phyloP scores from a whole-genome alignment of 2,797 vertebrate species.

The Hozukius guyotensis region DNA sequence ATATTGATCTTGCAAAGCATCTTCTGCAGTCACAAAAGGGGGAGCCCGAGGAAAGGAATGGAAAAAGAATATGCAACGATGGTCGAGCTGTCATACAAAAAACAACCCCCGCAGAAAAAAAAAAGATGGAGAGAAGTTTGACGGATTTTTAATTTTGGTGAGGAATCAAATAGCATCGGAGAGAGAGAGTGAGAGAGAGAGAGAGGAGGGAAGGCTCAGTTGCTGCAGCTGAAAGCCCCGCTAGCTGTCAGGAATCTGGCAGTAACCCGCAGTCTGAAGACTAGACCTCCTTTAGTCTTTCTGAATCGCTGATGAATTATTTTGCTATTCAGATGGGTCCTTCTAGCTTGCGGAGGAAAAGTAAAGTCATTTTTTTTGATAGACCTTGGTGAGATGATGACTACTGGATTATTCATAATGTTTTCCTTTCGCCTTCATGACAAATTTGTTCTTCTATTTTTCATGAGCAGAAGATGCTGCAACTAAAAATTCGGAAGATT shows the following conservation, averaged over 20 bases:
- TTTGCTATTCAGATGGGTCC: constrained; percentile 64
- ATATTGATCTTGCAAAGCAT: constrained; percentile 69
- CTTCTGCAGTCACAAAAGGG: constrained; percentile 37
- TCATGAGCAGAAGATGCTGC: constrained; percentile 39
- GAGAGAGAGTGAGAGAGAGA: background rate
- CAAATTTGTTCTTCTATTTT: constrained; percentile 65
- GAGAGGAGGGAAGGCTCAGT: background rate
- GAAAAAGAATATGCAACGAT: constrained; percentile 18
- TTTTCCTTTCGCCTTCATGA: constrained; percentile 60
- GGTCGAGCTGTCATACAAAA: constrained; percentile 18
- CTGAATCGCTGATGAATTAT: constrained; percentile 67
- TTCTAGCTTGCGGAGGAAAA: constrained; percentile 46
- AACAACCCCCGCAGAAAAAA: constrained; percentile 15
- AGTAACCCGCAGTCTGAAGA: constrained; percentile 56
- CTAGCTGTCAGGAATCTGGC: constrained; percentile 66
- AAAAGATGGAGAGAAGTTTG: constrained; percentile 19
- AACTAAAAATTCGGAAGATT: constrained; percentile 15
- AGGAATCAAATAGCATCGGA: constrained; percentile 58
- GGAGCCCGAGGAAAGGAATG: constrained; percentile 28
- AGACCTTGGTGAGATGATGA: constrained; percentile 59
- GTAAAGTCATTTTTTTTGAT: constrained; percentile 45
- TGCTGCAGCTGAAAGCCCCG: constrained; percentile 50
- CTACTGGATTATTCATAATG: constrained; percentile 70
- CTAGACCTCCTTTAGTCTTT: constrained; percentile 64
- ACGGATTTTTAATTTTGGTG: constrained; percentile 58